Evolutionary conservation across 1,140 invertebrate species (phyloP).

Genomic region (Brachionus manjavacas): DNA sequence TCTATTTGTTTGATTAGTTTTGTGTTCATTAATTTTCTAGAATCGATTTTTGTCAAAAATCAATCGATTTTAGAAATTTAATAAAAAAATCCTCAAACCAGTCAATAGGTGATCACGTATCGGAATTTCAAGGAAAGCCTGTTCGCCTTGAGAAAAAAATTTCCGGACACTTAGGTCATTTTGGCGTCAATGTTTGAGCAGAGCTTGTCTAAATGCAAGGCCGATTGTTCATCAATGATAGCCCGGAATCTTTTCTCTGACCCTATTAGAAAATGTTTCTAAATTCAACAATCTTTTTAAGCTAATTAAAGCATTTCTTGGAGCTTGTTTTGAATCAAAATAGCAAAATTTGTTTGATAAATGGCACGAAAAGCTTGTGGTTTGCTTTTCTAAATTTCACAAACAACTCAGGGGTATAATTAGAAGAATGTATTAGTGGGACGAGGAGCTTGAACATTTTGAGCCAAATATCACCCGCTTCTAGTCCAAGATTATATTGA

Average conservation of each 20-base stretch:
- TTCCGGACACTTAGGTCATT: not conserved
- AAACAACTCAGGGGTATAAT: not conserved
- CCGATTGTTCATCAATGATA: not conserved
- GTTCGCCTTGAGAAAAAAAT: not conserved
- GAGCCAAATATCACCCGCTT: not conserved
- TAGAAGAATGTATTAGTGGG: not conserved
- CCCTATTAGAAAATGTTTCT: not conserved
- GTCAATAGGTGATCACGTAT: not conserved
- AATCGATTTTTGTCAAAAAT: not conserved
- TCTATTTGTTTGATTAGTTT: not conserved
- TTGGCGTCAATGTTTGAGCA: not conserved
- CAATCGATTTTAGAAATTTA: not conserved
- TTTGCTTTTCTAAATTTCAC: constrained; percentile 8
- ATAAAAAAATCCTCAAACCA: not conserved
- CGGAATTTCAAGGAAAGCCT: not conserved
- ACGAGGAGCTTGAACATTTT: not conserved
- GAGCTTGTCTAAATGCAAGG: not conserved
- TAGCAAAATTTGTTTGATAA: not conserved
- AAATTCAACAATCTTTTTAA: not conserved
- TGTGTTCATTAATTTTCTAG: not conserved
- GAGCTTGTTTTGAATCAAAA: not conserved
- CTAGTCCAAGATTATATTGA: not conserved
- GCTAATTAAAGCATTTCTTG: constrained; percentile 18
- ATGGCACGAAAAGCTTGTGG: not conserved
- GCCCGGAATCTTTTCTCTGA: not conserved